Percentiles rank a stretch among this genome's conserved stretches.
Conservation (phyloP, 1,140 invertebrate genomes). For the Metopolophium dirhodum region DNA sequence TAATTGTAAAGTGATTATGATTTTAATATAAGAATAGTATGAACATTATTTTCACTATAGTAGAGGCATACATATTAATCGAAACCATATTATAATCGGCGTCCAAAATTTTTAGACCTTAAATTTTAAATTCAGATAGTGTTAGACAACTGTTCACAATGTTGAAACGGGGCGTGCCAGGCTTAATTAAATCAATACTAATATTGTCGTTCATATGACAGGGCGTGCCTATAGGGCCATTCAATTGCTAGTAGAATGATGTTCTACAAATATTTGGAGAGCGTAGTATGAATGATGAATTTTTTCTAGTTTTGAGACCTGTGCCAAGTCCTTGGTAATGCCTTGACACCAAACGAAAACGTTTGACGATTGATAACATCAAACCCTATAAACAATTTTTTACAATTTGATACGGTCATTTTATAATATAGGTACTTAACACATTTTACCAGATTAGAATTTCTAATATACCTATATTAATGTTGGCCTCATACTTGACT, state of each 20-base stretch:
- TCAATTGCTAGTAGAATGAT: constrained; percentile 35
- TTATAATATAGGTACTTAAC: neutral
- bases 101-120: neutral
- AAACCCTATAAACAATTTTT: neutral
- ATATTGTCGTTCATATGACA: constrained; percentile 2
- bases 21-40: neutral
- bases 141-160: neutral
- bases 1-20: neutral
- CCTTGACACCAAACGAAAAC: constrained; percentile 29
- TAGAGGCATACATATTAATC: neutral
- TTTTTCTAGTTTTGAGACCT: constrained; percentile 13
- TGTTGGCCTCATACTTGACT: neutral
- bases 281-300: neutral
- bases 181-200: constrained; percentile 45
- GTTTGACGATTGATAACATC: neutral
- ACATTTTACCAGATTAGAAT: neutral
- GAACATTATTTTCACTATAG: neutral
- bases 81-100: neutral
- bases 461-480: neutral
- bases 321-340: constrained; percentile 28
- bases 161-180: constrained; percentile 19
- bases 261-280: neutral
- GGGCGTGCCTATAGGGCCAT: constrained; percentile 27
- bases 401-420: neutral
- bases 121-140: constrained; percentile 12